phyloP scores from a whole-genome alignment of 1,140 invertebrate species.

The Ladona fulva region DNA sequence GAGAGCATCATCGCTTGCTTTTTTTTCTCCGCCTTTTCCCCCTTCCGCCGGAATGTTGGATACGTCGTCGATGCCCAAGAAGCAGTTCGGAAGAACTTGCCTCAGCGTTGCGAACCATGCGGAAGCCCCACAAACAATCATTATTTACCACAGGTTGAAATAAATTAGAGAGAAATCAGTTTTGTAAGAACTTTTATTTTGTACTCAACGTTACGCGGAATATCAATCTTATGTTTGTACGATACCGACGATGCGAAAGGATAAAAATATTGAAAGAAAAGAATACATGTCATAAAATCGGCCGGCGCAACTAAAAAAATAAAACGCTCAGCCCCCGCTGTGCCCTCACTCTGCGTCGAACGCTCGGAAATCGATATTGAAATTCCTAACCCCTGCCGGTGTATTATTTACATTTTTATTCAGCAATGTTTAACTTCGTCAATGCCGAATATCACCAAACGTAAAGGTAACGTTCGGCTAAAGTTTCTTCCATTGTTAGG shows the following conservation, averaged over 20 bases:
- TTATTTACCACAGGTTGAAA: too few relatives aligned
- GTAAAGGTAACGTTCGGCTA: too few relatives aligned
- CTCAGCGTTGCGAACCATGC: too few relatives aligned
- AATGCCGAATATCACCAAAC: too few relatives aligned
- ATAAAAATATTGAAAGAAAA: too few relatives aligned
- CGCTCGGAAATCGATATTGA: background rate
- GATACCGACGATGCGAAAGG: too few relatives aligned
- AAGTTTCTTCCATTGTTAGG: background rate
- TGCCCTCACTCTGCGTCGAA: background rate
- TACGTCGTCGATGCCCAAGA: background rate
- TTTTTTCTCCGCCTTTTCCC: background rate
- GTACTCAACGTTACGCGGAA: too few relatives aligned
- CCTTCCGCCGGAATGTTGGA: background rate
- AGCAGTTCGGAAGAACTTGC: constrained; percentile 1
- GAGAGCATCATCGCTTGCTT: constrained; percentile 19
- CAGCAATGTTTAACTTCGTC: background rate
- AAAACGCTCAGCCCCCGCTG: background rate
- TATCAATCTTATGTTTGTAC: too few relatives aligned
- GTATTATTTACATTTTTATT: background rate
- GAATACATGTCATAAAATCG: background rate
- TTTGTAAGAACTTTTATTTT: too few relatives aligned
- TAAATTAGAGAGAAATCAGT: too few relatives aligned
- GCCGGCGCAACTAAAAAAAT: background rate
- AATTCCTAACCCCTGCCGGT: background rate
- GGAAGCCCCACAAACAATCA: too few relatives aligned